These are phyloP conservation scores for Drosophila basisetae DNA, from an alignment of 2,888 invertebrate genomes.

Conservation along the genomic window DNA sequence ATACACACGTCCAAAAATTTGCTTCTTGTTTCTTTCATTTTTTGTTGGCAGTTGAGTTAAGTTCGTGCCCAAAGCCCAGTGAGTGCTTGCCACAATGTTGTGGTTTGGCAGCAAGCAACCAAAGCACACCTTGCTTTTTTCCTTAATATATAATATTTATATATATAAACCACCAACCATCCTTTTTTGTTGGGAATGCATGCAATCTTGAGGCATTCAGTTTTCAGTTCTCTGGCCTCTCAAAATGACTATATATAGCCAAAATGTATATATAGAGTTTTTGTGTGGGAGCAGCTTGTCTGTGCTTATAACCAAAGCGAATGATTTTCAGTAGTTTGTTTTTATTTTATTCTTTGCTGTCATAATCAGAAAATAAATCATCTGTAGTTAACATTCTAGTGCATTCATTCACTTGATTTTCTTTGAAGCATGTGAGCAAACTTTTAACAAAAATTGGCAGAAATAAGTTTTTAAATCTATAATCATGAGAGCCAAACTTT, in stretches of 20 bases:
- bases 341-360: neutral
- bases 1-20: constrained; percentile 29
- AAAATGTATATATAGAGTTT: neutral
- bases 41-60: constrained; percentile 14
- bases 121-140: constrained; percentile 4
- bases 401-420: neutral
- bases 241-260: neutral
- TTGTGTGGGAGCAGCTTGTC: neutral
- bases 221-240: neutral
- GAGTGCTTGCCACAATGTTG: constrained; percentile 45
- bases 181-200: neutral
- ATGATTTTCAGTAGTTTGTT: neutral
- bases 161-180: neutral
- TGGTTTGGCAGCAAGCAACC: constrained; percentile 27
- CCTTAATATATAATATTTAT: neutral
- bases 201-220: constrained; percentile 13
- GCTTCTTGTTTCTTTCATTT: constrained; percentile 10
- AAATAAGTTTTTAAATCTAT: neutral
- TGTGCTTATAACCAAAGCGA: neutral
- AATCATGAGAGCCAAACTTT: neutral
- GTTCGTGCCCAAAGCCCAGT: constrained; percentile 6
- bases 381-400: neutral
- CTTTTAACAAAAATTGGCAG: neutral
- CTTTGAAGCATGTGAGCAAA: neutral
- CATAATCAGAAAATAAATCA: constrained; percentile 21